Evolutionary conservation across 2,888 invertebrate species (phyloP), one percentile per base, ranked within the genome.

Genomic region (Mongoloraphidia duomilia): DNA sequence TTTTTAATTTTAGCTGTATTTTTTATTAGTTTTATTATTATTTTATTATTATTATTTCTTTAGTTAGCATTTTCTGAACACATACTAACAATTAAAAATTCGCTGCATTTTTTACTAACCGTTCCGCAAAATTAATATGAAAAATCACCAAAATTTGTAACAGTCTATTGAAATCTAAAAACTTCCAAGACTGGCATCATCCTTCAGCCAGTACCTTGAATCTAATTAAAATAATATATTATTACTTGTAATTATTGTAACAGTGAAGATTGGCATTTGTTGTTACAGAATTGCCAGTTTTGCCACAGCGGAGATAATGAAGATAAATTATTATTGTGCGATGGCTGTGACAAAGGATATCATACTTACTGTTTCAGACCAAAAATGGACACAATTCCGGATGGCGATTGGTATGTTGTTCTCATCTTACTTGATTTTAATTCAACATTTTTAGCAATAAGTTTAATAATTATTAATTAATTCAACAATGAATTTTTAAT

Each of bases 321-420:
- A 66, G 95, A 92, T 58, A 87, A 94, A 66, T 72, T 97, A 56
- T 70, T 97, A 58, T 74, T 97, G 26, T 97, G 97, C 68, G 97
- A 97, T 70, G 91, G 94, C 55, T 97, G 97, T 70, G 97, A 97
- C 70, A 90, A 92, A 66, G 97, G 96, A 46, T 96, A 95, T 70
- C 97, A 97, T 72, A 96, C 94, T 44, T 96, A 96, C 67, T 97
- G 97, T 73, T 96, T 97, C 76, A 92, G 90, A 71, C 96, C 96
- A 54, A 81, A 85, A 65, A 88, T 97, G 88, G 91, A 91, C 51
- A 84, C 84, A 61, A 95, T 97, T 68, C 96, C 97, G 13, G 94
- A 94, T 58, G 96, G 96, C 34, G 95, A 97, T 68, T 97, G 96
- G 96, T 90, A 63, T 75, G 80, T 68, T 13, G 53, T 54, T 42